These are phyloP conservation scores for Brachionus asplanchnoidis DNA, from an alignment of 1,140 invertebrate genomes.

Conservation along the genomic window DNA sequence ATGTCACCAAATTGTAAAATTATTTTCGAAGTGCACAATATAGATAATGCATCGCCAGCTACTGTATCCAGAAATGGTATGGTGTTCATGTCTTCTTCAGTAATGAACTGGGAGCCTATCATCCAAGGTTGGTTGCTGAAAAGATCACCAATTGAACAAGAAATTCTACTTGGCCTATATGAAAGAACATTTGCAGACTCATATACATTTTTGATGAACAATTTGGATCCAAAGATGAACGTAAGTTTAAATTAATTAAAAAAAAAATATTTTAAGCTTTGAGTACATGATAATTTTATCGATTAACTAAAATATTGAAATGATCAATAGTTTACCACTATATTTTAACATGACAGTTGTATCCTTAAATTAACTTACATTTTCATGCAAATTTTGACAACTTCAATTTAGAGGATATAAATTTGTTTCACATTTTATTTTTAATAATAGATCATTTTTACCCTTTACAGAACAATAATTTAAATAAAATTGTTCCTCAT, in stretches of 20 bases:
- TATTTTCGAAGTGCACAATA: slow-evolving; percentile 91
- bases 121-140: slow-evolving; percentile 75
- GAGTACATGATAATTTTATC: too few species aligned
- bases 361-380: too few species aligned
- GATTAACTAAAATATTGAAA: too few species aligned
- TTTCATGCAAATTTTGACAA: too few species aligned
- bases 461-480: too few species aligned
- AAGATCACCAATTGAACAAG: slow-evolving; percentile 66
- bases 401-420: too few species aligned
- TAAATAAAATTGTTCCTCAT: too few species aligned
- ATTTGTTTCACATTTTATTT: too few species aligned
- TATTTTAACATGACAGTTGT: too few species aligned
- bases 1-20: slow-evolving; percentile 89
- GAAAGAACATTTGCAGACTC: slow-evolving; percentile 72
- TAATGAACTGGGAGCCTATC: slow-evolving; percentile 82
- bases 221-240: slow-evolving; percentile 73
- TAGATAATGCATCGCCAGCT: slow-evolving; percentile 90
- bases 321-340: too few species aligned
- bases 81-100: slow-evolving; percentile 95
- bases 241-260: slow-evolving; percentile 56
- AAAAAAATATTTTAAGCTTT: too few species aligned
- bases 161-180: slow-evolving; percentile 71
- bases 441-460: too few species aligned
- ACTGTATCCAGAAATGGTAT: slow-evolving; percentile 92
- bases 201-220: slow-evolving; percentile 77